Conservation (phyloP, 2,797 vertebrate genomes). For the Antrozous pallidus region DNA sequence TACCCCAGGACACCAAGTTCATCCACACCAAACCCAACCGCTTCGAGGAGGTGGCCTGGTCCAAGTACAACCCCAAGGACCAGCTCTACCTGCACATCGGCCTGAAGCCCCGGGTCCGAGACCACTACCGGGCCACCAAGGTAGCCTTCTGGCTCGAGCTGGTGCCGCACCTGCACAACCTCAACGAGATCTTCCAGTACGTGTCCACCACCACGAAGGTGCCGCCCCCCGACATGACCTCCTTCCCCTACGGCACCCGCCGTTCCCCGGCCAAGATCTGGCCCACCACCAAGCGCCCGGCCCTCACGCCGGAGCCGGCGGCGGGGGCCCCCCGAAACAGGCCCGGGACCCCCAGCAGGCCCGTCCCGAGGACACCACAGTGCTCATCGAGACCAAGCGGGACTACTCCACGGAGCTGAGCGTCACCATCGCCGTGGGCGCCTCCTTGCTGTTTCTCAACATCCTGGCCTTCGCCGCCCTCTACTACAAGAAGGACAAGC, state of each 20-base stretch:
- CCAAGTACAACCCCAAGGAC: conserved; percentile 98
- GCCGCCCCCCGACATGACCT: conserved; percentile 94
- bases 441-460: conserved; percentile 94
- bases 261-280: conserved; percentile 92
- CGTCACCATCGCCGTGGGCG: conserved; percentile 94
- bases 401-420: conserved; percentile 96
- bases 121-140: conserved; percentile 96
- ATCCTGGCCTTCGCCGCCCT: conserved; percentile 95
- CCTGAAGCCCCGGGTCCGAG: conserved; percentile 93
- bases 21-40: conserved; percentile 98
- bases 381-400: conserved; percentile 93
- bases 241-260: conserved; percentile 92
- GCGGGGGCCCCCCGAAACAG: conserved; percentile 84
- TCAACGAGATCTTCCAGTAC: conserved; percentile 97
- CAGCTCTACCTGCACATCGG: conserved; percentile 97
- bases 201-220: conserved; percentile 97
- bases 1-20: conserved; percentile 98
- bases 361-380: conserved; percentile 86
- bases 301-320: conserved; percentile 89
- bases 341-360: conserved; percentile 89
- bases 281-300: conserved; percentile 96
- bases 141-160: conserved; percentile 98
- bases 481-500: conserved; percentile 97
- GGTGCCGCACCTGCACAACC: conserved; percentile 94
- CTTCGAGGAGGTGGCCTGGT: conserved; percentile 98